These are phyloP conservation scores for Melieria picta DNA, from an alignment of 2,888 invertebrate genomes.

Conservation along the genomic window DNA sequence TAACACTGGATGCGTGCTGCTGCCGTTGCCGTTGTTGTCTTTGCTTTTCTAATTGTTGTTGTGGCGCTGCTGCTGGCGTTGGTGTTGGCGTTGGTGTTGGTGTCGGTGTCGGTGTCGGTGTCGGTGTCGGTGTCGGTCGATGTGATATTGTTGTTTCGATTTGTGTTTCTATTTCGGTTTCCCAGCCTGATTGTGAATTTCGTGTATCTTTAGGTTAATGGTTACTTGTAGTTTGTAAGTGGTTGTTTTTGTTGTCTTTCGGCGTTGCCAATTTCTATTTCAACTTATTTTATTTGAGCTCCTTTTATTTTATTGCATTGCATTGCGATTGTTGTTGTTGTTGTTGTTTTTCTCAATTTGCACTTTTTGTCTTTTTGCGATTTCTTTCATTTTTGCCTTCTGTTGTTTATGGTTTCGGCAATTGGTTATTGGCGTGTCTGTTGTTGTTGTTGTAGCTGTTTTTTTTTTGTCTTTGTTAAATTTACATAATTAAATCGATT, in stretches of 20 bases:
- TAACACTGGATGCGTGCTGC: neutral
- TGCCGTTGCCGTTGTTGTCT: neutral
- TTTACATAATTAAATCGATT: conserved; percentile 41
- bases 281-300: neutral
- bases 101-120: too few relatives aligned
- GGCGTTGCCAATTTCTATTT: neutral
- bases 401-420: conserved; percentile 2
- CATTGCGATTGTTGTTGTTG: too few relatives aligned
- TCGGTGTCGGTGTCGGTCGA: too few relatives aligned
- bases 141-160: neutral
- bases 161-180: conserved; percentile 1
- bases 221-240: neutral
- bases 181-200: neutral
- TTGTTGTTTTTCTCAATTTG: conserved; percentile 6
- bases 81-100: too few relatives aligned
- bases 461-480: conserved; percentile 25
- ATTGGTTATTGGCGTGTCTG: conserved; percentile 7
- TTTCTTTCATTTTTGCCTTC: neutral
- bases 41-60: neutral
- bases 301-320: neutral
- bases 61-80: neutral
- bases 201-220: conserved; percentile 14
- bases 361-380: conserved; percentile 12
- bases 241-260: neutral
- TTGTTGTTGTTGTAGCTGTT: conserved; percentile 8